Base-by-base conservation (phyloP, 2,888 invertebrate genomes). In the Elegia similella region DNA sequence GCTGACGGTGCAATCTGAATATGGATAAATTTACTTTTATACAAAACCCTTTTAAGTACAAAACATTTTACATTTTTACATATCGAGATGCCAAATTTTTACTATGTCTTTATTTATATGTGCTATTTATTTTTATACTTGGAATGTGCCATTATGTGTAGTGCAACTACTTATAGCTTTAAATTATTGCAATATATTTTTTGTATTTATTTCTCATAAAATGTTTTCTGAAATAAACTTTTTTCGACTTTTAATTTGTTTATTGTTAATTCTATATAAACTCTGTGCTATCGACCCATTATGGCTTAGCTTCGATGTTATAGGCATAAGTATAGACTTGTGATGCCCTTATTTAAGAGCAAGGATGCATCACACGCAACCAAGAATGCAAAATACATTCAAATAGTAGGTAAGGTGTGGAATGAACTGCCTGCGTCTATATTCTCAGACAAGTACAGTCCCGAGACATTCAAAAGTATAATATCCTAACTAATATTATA, bases 1-100 rank as follows among this genome's bases (percentile, higher is more conserved):
- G 66, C 91, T 98, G 46, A 97, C 97, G 12, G 94, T 98, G 59
- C 97, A 98, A 69, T 98, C 98, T 0, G 98, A 98, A 82, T 98
- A 98, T 86, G 98, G 98, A 69, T 96, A 92, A 87, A 58, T 17
- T 52, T 59, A 57, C 55, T 59, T 56, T 59, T 55, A 42, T 60
- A 55, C 48, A 55, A 58, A 44, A 67, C 69, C 56, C 66, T 60
- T 57, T 70, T 59, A 82, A 77, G 84, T 81, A 75, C 82, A 83
- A 80, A 67, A 74, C 78, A 73, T 76, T 72, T 74, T 75, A 74
- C 78, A 73, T 76, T 72, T 74, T 75, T 67, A 86, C 88, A 88
- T 88, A 88, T 88, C 84, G 53, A 69, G 69, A 83, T 86, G 88
- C 89, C 89, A 90, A 89, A 88, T 78, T 75, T 82, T 70, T 66